phyloP scores from a whole-genome alignment of 2,797 vertebrate genomes.

The Pantherophis alleghaniensis region DNA sequence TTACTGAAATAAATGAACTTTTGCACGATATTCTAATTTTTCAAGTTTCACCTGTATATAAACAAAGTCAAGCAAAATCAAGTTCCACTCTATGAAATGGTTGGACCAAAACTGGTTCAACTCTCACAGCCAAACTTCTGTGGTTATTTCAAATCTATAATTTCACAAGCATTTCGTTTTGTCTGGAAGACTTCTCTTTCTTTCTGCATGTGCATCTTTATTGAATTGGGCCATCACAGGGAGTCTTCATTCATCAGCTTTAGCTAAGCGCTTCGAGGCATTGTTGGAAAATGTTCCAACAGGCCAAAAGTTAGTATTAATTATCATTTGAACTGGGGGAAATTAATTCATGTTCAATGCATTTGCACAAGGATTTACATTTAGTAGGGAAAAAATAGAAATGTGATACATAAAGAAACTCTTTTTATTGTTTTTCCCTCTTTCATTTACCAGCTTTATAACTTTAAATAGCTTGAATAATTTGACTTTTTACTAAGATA shows the following conservation, averaged over 20 bases:
- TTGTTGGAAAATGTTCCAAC: conserved; percentile 19
- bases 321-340: background rate
- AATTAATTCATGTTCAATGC: conserved; percentile 10
- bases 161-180: background rate
- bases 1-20: too few relatives aligned
- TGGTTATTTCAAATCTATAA: background rate
- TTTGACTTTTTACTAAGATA: conserved; percentile 9
- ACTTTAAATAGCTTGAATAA: conserved; percentile 18
- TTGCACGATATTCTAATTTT: too few relatives aligned
- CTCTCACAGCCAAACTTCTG: background rate
- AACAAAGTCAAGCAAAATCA: background rate
- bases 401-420: too few relatives aligned
- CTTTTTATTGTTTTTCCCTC: background rate
- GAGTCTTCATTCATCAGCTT: conserved; percentile 17
- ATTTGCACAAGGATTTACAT: conserved; percentile 1
- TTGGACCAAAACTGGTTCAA: background rate
- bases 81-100: background rate
- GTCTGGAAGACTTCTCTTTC: background rate
- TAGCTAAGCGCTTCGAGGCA: conserved; percentile 1
- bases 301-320: conserved; percentile 23
- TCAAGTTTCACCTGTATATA: too few relatives aligned
- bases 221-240: background rate
- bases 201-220: background rate
- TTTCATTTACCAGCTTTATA: background rate
- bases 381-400: background rate